These are phyloP conservation scores for Trematomus bernacchii DNA, from an alignment of 2,797 vertebrate species.

Conservation along the genomic window DNA sequence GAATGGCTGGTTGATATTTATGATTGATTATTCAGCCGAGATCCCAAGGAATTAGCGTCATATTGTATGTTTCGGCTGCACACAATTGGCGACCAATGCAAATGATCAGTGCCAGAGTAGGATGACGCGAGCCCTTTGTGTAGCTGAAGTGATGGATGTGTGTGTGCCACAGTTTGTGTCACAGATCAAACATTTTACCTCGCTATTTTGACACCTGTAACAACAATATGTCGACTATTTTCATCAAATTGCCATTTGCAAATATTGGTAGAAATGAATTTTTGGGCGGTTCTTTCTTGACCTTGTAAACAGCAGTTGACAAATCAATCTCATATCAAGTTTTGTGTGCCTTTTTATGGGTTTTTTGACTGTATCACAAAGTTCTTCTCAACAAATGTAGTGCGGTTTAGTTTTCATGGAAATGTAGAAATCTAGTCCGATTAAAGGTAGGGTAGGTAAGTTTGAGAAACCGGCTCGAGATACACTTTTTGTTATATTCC, in stretches of 20 bases:
- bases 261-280: too few species aligned
- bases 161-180: not conserved
- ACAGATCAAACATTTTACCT: not conserved
- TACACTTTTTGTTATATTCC: too few species aligned
- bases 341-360: too few species aligned
- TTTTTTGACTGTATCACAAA: too few species aligned
- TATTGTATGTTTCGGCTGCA: not conserved
- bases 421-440: not conserved
- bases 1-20: not conserved
- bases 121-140: not conserved
- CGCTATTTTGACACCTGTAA: not conserved
- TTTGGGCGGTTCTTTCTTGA: too few species aligned
- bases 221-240: not conserved
- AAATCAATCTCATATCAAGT: too few species aligned
- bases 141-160: not conserved
- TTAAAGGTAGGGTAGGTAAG: too few species aligned
- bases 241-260: too few species aligned
- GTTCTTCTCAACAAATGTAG: not conserved
- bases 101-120: not conserved
- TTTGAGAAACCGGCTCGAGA: too few species aligned
- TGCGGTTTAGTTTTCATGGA: not conserved
- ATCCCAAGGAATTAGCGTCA: not conserved
- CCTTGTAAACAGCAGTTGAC: too few species aligned
- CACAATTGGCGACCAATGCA: not conserved
- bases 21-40: constrained; percentile 4